phyloP scores from a whole-genome alignment of 64 coral and sea anemone species.

The Montipora sp. region DNA sequence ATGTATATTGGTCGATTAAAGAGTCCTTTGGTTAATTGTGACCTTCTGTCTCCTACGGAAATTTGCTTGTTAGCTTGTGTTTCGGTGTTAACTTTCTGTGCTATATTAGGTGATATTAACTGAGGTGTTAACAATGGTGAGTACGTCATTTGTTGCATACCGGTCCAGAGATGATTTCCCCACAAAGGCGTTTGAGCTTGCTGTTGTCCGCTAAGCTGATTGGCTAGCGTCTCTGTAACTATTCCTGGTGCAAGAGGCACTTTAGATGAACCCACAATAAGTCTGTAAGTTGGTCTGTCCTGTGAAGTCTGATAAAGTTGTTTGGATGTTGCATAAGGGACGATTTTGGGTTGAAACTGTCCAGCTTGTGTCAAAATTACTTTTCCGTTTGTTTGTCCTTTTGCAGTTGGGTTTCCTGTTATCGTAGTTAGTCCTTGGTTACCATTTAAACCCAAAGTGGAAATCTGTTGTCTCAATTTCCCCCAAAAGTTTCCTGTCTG shows the following conservation, averaged over 20 bases:
- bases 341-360: constrained; percentile 1
- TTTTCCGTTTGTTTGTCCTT: constrained; percentile 5
- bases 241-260: neutral
- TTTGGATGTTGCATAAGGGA: neutral
- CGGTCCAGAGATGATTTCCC: too few relatives aligned
- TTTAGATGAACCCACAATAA: neutral
- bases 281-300: neutral
- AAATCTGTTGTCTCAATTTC: neutral
- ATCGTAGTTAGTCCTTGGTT: neutral
- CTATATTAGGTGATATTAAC: neutral
- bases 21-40: constrained; percentile 37
- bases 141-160: neutral
- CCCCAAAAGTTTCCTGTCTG: neutral
- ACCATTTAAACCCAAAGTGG: neutral
- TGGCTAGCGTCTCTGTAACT: neutral
- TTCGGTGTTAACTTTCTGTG: neutral
- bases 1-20: constrained; percentile 44
- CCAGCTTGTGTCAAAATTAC: neutral
- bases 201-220: neutral
- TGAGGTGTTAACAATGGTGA: neutral
- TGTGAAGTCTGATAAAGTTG: constrained; percentile 12
- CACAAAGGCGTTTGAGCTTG: neutral
- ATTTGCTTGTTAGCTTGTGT: neutral
- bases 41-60: neutral
- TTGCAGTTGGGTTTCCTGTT: neutral